Base-by-base conservation (phyloP, 2,888 invertebrate species). In the Ormyrus labotus region DNA sequence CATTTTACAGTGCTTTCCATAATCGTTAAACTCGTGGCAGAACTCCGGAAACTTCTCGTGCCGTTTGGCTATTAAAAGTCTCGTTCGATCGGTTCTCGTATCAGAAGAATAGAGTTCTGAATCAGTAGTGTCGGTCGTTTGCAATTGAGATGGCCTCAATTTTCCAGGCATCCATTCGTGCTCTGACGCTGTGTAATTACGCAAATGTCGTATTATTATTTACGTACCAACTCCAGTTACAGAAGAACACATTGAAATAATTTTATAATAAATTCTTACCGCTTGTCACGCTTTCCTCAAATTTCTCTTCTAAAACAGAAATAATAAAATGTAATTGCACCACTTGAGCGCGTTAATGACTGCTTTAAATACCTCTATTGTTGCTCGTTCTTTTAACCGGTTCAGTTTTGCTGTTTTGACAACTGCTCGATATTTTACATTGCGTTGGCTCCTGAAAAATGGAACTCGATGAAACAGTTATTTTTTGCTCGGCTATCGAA, bases 101-200 rank as follows among this genome's bases (percentile, higher is more conserved):
- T 80, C 80, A 6, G 79, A 69, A 5, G 72, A 68, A 47, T 61
- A 73, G 11, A 58, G 7, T 11, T 72, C 78, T n/a, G 78, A 78
- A 64, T 74, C 79, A 0, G 69, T 79, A 2, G 69, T 79, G 50
- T 74, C 74, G 1, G 64, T 51, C 50, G 48, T 34, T 53, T 48
- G 53, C 9, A 64, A 11, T 53, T 45, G 67, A 19, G 60, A 60
- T 55, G 72, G 50, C 51, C 61, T 60, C 45, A 19, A 55, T 74
- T 69, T 70, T 19, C 13, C 53, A 9, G 68, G 6, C 34, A 6
- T 64, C 63, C 73, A 63, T 58, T 74, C 51, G 34, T 10, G 51
- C 51, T 67, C 61, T 7, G 48, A 9, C 34, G 70, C n/a, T 76
- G 19, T 51, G 10, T 57, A 57, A 64, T 64, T 64, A 58, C 34